A percentile compares a stretch with the other conserved stretches of the same genome.
These are phyloP conservation scores for Syrphus vitripennis DNA, from an alignment of 2,888 invertebrate genomes.

Conservation along the genomic window DNA sequence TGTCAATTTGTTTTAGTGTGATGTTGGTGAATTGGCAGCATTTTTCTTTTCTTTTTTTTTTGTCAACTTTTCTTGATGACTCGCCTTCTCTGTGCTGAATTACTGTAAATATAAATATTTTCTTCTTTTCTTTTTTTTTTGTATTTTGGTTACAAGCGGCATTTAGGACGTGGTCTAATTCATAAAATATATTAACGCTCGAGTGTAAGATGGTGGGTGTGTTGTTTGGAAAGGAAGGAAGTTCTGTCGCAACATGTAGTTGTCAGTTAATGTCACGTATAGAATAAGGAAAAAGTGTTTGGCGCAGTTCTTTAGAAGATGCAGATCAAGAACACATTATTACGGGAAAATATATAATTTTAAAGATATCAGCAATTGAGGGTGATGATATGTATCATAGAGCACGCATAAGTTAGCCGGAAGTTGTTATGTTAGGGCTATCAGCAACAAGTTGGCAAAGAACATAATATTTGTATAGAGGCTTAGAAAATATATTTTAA, in stretches of 20 bases:
- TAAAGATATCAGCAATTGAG: neutral
- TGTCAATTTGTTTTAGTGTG: neutral
- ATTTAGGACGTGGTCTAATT: conserved; percentile 62
- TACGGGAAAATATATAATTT: neutral
- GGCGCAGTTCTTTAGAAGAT: conserved; percentile 1
- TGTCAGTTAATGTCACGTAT: conserved; percentile 46
- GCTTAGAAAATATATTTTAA: neutral
- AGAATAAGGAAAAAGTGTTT: neutral
- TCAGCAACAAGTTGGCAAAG: neutral
- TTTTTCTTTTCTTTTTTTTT: conserved; percentile 5
- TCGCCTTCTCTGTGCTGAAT: neutral
- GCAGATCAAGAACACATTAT: neutral
- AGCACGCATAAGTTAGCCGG: neutral
- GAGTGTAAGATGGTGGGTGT: neutral
- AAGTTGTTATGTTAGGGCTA: neutral
- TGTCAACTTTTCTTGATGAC: conserved; percentile 10
- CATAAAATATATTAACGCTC: conserved; percentile 23
- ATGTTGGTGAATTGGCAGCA: conserved; percentile 45
- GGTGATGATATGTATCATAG: neutral
- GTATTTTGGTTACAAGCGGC: too few species aligned
- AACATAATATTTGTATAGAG: neutral
- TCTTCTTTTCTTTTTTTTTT: too few species aligned
- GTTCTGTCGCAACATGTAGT: conserved; percentile 10
- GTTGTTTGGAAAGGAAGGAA: conserved; percentile 7
- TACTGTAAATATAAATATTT: neutral